Base-by-base conservation (phyloP, 1,140 invertebrate genomes). In the Palaemon carinicauda region DNA sequence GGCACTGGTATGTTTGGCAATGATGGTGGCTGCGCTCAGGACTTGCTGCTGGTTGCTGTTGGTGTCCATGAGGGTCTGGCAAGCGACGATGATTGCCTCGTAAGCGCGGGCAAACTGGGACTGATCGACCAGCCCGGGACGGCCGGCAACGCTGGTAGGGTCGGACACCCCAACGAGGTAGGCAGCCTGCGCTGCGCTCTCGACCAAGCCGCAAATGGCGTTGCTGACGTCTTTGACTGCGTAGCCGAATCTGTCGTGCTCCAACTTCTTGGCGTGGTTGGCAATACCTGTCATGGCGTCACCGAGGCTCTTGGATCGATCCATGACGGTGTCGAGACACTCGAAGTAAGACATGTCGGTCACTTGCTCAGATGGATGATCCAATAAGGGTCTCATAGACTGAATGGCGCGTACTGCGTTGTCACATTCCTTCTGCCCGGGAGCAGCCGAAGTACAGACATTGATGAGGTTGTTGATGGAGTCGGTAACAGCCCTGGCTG, bases 1-100 rank as follows among this genome's bases (percentile, higher is more conserved):
- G 17, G 97, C 95, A 87, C 97, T 98, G 0, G 98, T 99, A 92
- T 99, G 97, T 91, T 98, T 98, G 4, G 98, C 98, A 79, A 99
- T 97, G 56, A 96, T 94, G 0, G 98, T 99, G 0, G 98, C 96
- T 15, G 97, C 96, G 21, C 96, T 95, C 24, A 99, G 92, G 41
- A 98, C 94, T 93, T 97, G 95, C 89, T 97, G 96, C 90, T 98
- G 96, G 56, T 94, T 94, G 85, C 95, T 96, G 53, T 94, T 94
- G 0, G 95, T 94, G 91, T 95, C 96, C 52, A 94, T 94, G 0
- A 98, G 93, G 81, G 94, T 95, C 80, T 95, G 93, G 91, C 98
- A 98, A 10, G 98, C 97, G 80, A 94, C 93, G 82, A 97, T 95
- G 88, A 99, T 99, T 50, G 96, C 96, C 90, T 96, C 94, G 14